Evolutionary conservation across 1,140 invertebrate genomes (phyloP).

Genomic region (Dreissena rostriformis): DNA sequence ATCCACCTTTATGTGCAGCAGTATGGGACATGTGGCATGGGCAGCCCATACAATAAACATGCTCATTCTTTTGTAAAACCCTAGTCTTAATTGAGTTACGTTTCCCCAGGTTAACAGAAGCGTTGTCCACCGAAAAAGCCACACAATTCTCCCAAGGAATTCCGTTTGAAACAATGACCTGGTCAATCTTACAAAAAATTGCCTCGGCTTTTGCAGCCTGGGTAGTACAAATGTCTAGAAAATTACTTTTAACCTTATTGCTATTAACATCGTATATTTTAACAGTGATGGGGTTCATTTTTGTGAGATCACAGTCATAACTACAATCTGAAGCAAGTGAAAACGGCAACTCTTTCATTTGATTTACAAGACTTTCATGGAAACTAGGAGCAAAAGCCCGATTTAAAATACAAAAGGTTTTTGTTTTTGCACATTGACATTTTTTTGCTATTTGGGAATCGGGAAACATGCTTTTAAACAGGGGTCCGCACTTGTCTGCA

Average conservation of each 20-base stretch:
- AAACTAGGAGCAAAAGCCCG: background rate
- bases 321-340: constrained; percentile 27
- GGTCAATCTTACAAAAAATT: constrained; percentile 24
- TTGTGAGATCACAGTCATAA: constrained; percentile 1
- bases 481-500: background rate
- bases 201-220: background rate
- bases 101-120: constrained; percentile 43
- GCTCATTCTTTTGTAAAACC: constrained; percentile 11
- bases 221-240: constrained; percentile 22
- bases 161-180: background rate
- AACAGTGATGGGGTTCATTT: constrained; percentile 33
- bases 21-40: constrained; percentile 37
- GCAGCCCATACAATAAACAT: constrained; percentile 14
- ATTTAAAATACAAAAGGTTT: constrained; percentile 43
- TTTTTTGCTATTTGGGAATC: constrained; percentile 36
- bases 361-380: constrained; percentile 1
- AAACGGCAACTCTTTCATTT: constrained; percentile 21
- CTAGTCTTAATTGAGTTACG: constrained; percentile 6
- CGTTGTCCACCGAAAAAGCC: constrained; percentile 32
- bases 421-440: constrained; percentile 17
- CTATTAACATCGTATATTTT: constrained; percentile 23
- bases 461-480: constrained; percentile 20
- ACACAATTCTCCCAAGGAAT: constrained; percentile 28
- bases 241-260: constrained; percentile 8
- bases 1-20: constrained; percentile 15